phyloP scores from a whole-genome alignment of 2,888 invertebrate genomes.

The Coleophora flavipennella region DNA sequence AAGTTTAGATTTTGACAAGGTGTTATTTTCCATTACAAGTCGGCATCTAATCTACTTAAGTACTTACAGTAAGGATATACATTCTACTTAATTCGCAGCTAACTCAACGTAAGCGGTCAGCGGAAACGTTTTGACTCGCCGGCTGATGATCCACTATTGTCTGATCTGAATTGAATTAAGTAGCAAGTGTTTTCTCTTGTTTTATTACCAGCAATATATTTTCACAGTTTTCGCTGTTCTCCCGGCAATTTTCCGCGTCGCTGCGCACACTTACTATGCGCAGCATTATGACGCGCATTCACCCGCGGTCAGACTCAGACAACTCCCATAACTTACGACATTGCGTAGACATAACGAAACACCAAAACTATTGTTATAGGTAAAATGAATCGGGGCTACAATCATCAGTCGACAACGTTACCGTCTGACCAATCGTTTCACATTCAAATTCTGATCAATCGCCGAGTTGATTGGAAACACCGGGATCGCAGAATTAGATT shows the following conservation, averaged over 20 bases:
- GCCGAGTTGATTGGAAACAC: constrained; percentile 32
- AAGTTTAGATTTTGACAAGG: no score
- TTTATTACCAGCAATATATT: constrained; percentile 12
- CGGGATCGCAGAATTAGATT: constrained; percentile 36
- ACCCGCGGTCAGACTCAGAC: not conserved
- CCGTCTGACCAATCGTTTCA: constrained; percentile 23
- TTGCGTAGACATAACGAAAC: no score
- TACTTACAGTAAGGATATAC: no score
- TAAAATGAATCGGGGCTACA: not conserved
- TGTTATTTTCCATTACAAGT: no score
- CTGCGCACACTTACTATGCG: constrained; percentile 16
- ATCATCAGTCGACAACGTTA: constrained; percentile 11
- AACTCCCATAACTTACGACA: not conserved
- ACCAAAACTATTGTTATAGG: not conserved
- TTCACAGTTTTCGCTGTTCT: constrained; percentile 24
- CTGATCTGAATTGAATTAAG: constrained; percentile 2
- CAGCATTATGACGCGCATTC: constrained; percentile 9
- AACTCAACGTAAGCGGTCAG: not conserved
- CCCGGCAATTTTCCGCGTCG: constrained; percentile 22
- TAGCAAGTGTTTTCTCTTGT: no score
- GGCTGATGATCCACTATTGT: constrained; percentile 6
- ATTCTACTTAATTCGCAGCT: not conserved
- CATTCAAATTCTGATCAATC: constrained; percentile 32
- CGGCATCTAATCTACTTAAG: no score
- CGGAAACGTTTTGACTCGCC: no score